A percentile compares a stretch with the other conserved stretches of the same genome.
These are phyloP conservation scores for Lypha dubia DNA, from an alignment of 2,888 invertebrate species.

Conservation along the genomic window DNA sequence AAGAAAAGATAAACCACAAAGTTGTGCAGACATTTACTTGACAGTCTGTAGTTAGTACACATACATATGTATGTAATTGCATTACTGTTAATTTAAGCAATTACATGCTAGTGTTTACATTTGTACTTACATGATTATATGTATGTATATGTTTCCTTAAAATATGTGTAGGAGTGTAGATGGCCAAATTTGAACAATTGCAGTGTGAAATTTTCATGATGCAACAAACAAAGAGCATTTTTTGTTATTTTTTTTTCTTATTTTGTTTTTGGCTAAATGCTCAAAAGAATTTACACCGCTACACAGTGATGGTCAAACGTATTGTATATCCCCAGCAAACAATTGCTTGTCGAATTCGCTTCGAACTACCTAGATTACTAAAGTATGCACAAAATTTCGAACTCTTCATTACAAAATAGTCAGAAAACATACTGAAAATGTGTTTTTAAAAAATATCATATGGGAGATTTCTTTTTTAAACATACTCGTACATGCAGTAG, in stretches of 20 bases:
- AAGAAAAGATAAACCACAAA: background rate
- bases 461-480: too few relatives aligned
- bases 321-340: too few relatives aligned
- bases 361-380: too few relatives aligned
- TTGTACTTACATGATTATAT: too few relatives aligned
- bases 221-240: conserved; percentile 3
- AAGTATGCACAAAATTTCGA: too few relatives aligned
- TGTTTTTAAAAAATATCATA: too few relatives aligned
- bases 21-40: background rate
- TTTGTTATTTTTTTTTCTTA: conserved; percentile 4
- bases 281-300: background rate
- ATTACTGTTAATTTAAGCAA: background rate
- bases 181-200: conserved; percentile 57
- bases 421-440: too few relatives aligned
- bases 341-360: too few relatives aligned
- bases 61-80: too few relatives aligned
- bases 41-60: conserved; percentile 1
- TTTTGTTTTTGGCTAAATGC: background rate
- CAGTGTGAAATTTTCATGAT: conserved; percentile 48
- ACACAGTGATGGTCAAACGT: background rate
- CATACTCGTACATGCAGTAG: too few relatives aligned
- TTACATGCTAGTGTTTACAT: too few relatives aligned
- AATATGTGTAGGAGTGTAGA: conserved; percentile 18
- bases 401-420: too few relatives aligned
- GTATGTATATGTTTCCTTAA: background rate